These are phyloP conservation scores for Brachyistius frenatus DNA, from an alignment of 2,113 vertebrate genomes.

Conservation along the genomic window DNA sequence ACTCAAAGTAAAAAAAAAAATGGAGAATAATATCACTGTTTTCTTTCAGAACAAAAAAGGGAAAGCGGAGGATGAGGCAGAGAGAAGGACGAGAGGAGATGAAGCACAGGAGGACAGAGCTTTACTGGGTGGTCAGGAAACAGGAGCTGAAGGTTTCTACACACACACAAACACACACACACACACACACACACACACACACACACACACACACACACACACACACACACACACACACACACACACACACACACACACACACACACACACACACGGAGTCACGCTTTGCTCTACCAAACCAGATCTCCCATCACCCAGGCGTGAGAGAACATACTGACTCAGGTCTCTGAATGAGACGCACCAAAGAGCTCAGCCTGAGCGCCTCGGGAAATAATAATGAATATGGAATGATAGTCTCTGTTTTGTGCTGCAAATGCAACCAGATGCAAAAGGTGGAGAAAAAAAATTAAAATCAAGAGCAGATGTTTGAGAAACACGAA, in stretches of 20 bases:
- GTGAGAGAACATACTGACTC: slow-evolving; percentile 87
- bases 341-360: slow-evolving; percentile 81
- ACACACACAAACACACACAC: slow-evolving; percentile 32
- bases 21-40: not conserved
- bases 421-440: slow-evolving; percentile 94
- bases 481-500: slow-evolving; percentile 88
- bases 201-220: slow-evolving; percentile 43
- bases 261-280: slow-evolving; percentile 42
- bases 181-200: slow-evolving; percentile 45
- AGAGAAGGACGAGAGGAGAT: slow-evolving; percentile 56
- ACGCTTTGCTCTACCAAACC: slow-evolving; percentile 20
- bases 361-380: slow-evolving; percentile 79
- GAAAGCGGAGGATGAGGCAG: slow-evolving; percentile 25
- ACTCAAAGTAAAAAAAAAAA: not conserved
- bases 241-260: slow-evolving; percentile 45
- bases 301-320: slow-evolving; percentile 66
- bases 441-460: slow-evolving; percentile 92
- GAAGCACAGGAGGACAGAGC: slow-evolving; percentile 76
- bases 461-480: slow-evolving; percentile 92
- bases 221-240: slow-evolving; percentile 34
- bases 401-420: slow-evolving; percentile 92
- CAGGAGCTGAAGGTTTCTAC: slow-evolving; percentile 82
- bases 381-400: slow-evolving; percentile 96
- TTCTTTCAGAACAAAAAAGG: not conserved
- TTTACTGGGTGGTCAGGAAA: slow-evolving; percentile 93